Base-by-base conservation (phyloP, 2,888 invertebrate species). In the Tenthredo distinguenda region DNA sequence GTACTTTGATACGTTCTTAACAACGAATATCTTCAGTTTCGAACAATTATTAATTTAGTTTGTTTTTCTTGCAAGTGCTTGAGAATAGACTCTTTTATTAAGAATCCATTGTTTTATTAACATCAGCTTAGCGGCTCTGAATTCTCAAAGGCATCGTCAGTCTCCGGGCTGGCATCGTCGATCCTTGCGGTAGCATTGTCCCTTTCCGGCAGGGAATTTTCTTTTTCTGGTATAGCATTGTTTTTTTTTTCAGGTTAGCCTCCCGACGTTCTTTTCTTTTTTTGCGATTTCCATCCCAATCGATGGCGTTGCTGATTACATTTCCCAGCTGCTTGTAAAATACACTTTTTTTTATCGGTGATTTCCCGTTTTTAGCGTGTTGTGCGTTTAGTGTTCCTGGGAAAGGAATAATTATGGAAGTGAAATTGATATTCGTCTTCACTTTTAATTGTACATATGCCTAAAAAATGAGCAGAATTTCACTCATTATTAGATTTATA, bases 281-380 rank as follows among this genome's bases (percentile, higher is more conserved):
- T 68, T 68, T 68, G 1, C 65, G 65, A 68, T 68, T 68, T 68
- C 65, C 65, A 26, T 68, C 65, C 31, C 65, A 68, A 31, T 68
- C 65, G 12, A 68, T 12, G 10, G 31, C 65, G 12, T 68, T 68
- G 21, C 26, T 26, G 26, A 68, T 68, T 0, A 68, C 65, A 68
- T 68, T 68, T 21, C 65, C 65, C 26, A 68, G 31, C 65, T 68
- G 65, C 21, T 68, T 68, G 10, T 26, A 68, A 3, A 31, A 68
- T 9, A 68, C 65, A 68, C 65, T 68, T 68, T 31, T 68, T 10
- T 68, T 68, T 12, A 31, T 0, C 1, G 65, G 34, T 68, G 65
- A 68, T 68, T 68, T 31, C 10, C 65, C 65, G 65, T 68, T 68
- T 26, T 31, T 68, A 1, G 26, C 7, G 0, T 31, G 7, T 1